Base-by-base conservation (phyloP, 2,797 vertebrate species). In the Pelodytes ibericus region DNA sequence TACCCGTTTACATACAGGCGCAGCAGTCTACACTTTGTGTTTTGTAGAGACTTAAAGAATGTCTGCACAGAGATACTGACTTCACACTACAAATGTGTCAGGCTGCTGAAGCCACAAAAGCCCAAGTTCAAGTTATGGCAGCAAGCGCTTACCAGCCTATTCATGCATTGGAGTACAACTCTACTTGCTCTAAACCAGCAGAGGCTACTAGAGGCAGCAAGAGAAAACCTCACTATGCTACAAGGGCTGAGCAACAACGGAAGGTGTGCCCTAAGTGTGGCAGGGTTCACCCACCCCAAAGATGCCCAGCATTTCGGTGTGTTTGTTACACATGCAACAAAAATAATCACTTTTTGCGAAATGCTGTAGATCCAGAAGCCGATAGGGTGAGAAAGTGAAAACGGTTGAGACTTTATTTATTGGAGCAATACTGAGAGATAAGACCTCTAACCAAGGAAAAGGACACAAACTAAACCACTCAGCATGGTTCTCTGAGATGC, bases 221-320 rank as follows among this genome's bases (percentile, higher is more conserved):
- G 1, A 53, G n/a, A 24, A 58, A 58, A 58, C 25, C 56, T 58
- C 56, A 58, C 56, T 58, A 58, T 58, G 56, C 22, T 58, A 26
- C 56, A 58, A 58, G 56, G 56, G 24, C 24, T 24, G 56, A 16
- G 22, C 51, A 56, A 56, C n/a, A 56, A 11, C 8, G 22, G 2
- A 56, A 56, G 1, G 20, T 58, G 25, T 58, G 56, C 26, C 56
- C 24, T 16, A 58, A 29, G 24, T 58, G 25, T 58, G 56, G 56
- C 24, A 26, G 10, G 24, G 24, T 58, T 11, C 25, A 27, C 25
- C 56, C 11, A 27, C 56, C 56, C 15, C 24, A 58, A 29, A 58
- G 56, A 29, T 27, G 25, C 24, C 56, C 56, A 58, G 25, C 26
- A 26, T 26, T 58, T 58, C 24, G 56, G 11, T 26, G 56, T 58